Evolutionary conservation across 2,113 vertebrate species (phyloP), one percentile per base, ranked within the genome.

Genomic region (Donacobius atricapilla): DNA sequence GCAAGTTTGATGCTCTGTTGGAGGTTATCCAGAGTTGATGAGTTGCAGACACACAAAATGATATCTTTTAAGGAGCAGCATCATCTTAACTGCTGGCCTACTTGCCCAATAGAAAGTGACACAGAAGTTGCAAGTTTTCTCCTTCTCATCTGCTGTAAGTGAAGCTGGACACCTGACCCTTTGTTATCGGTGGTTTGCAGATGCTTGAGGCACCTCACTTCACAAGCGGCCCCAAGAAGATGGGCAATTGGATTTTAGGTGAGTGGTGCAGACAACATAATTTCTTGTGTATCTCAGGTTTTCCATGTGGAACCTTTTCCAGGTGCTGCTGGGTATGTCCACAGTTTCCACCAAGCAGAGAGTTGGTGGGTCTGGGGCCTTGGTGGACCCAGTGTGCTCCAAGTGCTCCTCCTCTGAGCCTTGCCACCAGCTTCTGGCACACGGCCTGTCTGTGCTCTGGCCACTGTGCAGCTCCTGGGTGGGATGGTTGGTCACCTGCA

Each of bases 31-130:
- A 61, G 66, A 77, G 20, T 21, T 93, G 89, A 45, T 0, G 12
- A 96, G 82, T 73, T 89, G 42, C 79, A 69, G 73, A 58, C 63
- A 54, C 53, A 81, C 86, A 91, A 93, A 89, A 94, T 20, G 2
- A 31, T 85, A 37, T 91, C 48, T 96, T 88, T 88, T 87, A 61
- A 87, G 47, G 72, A 95, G 88, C 89, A 94, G 42, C 60, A 54
- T 70, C 42, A 21, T 76, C 50, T 83, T 73, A 53, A 25, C 54
- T 54, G 24, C 27, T 69, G 61, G 56, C 48, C 30, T 78, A 28
- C 61, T 73, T 94, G 71, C 17, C 39, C 66, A 66, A 25, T 0
- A 40, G 33, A 30, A 88, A 77, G 58, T 23, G 75, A 44, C 33
- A 53, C 35, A 69, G 35, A 69, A 82, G 27, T 13, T 77, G 33